Evolutionary conservation across 2,113 vertebrate genomes (phyloP).

Genomic region (Columba livia): DNA sequence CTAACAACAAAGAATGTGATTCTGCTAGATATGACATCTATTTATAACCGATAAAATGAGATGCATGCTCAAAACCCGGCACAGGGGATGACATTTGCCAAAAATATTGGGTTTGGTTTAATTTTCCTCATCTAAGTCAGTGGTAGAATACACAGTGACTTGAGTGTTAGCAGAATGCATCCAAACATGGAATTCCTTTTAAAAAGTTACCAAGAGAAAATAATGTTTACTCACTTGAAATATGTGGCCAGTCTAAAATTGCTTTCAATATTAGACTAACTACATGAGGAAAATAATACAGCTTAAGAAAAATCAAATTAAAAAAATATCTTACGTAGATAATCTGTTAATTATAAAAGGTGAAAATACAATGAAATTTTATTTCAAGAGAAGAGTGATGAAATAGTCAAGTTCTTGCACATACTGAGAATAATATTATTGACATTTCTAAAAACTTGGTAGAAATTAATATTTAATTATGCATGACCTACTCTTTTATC

Average conservation of each 20-base stretch:
- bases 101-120: not conserved
- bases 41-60: not conserved
- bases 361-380: not conserved
- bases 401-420: not conserved
- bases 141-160: not conserved
- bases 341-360: not conserved
- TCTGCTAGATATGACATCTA: not conserved
- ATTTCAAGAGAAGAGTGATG: not conserved
- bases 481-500: conserved; percentile 10
- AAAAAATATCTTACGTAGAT: not conserved
- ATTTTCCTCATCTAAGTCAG: not conserved
- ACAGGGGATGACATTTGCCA: not conserved
- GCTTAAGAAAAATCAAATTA: not conserved
- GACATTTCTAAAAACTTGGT: not conserved
- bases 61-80: not conserved
- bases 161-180: not conserved
- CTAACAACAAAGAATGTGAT: conserved; percentile 22
- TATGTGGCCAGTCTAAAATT: not conserved
- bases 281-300: not conserved
- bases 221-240: not conserved
- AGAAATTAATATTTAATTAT: conserved; percentile 47
- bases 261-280: not conserved
- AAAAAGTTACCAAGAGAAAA: not conserved
- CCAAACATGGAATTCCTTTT: not conserved
- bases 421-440: not conserved